Base-by-base conservation (phyloP, 1,140 invertebrate species). In the Euborellia annulipes region DNA sequence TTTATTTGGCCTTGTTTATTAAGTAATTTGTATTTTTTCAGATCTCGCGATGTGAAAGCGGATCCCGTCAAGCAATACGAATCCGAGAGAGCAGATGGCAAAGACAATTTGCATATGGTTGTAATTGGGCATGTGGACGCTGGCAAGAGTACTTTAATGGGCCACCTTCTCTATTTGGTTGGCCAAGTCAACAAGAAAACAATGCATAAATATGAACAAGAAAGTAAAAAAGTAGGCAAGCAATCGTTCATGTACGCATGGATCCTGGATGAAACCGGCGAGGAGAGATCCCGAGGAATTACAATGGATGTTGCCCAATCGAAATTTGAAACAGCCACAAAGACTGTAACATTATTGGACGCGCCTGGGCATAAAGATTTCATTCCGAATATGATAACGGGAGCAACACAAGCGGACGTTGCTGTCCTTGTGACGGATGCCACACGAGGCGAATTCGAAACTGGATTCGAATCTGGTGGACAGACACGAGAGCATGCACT, bases 71-170 rank as follows among this genome's bases (percentile, higher is more conserved):
- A 62, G 36, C 62, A 69, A 50, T 95, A 85, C 59, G 66, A 77
- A 43, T 79, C 76, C 56, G 79, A 89, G 60, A 70, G 85, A 50
- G 76, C 72, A 1, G 65, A 69, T 14, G 72, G 73, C 11, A 95
- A 96, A 56, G 80, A 85, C 40, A 78, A 90, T 53, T 69, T 98
- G 36, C 91, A 96, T 61, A 74, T 98, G 61, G 86, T 98, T 51
- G 89, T 96, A 1, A 89, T 95, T 55, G 96, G 96, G 36, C 95
- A 99, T 71, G 96, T 99, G 3, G 96, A 99, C 72, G 94, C 94
- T 48, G 96, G 96, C 0, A 99, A 99, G 67, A 95, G 90, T 58
- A 99, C 95, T 0, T 61, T 99, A 14, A 91, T 98, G 79, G 96
- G 96, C 0, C 85, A 96, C 60, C 62, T 99, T 11, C 65, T 99